phyloP scores from a whole-genome alignment of 2,113 vertebrate genomes.

The Myiozetetes cayanensis region DNA sequence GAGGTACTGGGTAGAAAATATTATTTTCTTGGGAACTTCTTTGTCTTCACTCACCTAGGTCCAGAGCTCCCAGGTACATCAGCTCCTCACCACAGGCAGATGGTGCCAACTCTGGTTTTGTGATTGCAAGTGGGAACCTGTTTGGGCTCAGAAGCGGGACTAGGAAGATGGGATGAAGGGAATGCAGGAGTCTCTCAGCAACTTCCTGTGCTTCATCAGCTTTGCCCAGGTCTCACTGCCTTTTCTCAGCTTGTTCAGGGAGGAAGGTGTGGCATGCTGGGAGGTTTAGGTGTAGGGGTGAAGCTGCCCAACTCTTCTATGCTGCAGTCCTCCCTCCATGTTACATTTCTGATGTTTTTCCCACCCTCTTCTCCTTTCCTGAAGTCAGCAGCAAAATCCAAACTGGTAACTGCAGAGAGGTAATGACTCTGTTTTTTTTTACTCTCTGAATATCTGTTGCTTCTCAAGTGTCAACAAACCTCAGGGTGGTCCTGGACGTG shows the following conservation, averaged over 20 bases:
- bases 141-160: background rate
- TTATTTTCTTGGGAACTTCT: background rate
- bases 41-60: accelerated
- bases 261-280: accelerated
- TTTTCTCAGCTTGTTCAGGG: background rate
- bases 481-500: background rate
- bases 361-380: background rate
- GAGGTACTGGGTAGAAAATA: background rate
- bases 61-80: background rate
- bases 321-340: background rate
- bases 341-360: background rate
- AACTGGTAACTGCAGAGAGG: background rate
- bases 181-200: background rate
- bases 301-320: background rate
- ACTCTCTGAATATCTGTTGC: background rate
- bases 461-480: background rate
- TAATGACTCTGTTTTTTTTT: background rate
- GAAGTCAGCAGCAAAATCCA: background rate
- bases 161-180: background rate
- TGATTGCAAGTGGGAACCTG: background rate
- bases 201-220: background rate
- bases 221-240: background rate
- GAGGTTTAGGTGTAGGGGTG: background rate
- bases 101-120: background rate
- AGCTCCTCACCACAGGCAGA: accelerated